phyloP scores from a whole-genome alignment of 2,797 vertebrate species.

The Coregonus sp. region DNA sequence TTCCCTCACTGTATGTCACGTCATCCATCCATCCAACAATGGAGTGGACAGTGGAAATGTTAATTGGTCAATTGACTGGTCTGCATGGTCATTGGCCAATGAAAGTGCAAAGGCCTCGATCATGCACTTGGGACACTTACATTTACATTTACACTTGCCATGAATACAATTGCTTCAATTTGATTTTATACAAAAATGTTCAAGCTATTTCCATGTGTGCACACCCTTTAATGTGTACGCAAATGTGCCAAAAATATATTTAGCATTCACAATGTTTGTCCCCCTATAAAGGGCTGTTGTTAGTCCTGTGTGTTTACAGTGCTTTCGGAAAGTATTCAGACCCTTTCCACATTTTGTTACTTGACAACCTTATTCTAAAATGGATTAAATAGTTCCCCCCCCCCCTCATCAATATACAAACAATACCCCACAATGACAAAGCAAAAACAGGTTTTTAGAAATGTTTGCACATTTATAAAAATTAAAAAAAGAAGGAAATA shows the following conservation, averaged over 20 bases:
- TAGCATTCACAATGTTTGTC: neutral
- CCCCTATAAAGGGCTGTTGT: neutral
- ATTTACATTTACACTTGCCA: neutral
- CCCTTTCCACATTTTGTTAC: too few species aligned
- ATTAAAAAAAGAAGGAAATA: too few species aligned
- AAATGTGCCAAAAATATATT: neutral
- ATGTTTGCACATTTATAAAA: too few species aligned
- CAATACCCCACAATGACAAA: too few species aligned
- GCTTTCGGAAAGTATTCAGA: too few species aligned
- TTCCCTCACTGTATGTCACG: neutral
- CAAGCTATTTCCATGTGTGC: conserved; percentile 2
- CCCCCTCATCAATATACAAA: too few species aligned
- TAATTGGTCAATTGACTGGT: conserved; percentile 66
- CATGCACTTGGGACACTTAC: conserved; percentile 24
- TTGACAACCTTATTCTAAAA: too few species aligned
- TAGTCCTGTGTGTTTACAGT: neutral
- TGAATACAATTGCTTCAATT: neutral
- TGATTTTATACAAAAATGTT: neutral
- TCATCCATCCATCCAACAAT: conserved; percentile 59
- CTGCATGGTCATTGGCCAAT: neutral
- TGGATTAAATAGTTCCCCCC: too few species aligned
- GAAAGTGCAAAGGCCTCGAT: neutral
- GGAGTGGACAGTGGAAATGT: conserved; percentile 41
- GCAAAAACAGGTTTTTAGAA: too few species aligned
- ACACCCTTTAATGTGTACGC: conserved; percentile 4